These are phyloP conservation scores for Thymelicus sylvestris DNA, from an alignment of 2,888 invertebrate species.

Conservation along the genomic window DNA sequence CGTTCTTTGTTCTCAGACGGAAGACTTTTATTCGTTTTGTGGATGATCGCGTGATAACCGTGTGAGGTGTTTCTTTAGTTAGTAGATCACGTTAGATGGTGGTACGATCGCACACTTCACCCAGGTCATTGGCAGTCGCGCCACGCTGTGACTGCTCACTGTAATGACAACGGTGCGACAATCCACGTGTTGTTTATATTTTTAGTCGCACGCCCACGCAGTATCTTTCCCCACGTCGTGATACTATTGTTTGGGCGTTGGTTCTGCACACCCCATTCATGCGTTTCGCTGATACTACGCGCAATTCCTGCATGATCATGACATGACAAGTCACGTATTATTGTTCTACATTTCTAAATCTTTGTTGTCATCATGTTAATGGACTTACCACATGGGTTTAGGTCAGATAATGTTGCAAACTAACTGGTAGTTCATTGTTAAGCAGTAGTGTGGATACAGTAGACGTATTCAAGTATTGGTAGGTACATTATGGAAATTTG, in stretches of 20 bases:
- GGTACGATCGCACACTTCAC: conserved; percentile 23
- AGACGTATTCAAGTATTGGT: too few species aligned
- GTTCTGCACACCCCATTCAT: conserved; percentile 33
- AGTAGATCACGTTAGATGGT: conserved; percentile 26
- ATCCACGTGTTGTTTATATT: conserved; percentile 83
- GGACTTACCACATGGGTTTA: too few species aligned
- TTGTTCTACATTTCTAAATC: neutral
- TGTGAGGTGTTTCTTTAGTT: conserved; percentile 41
- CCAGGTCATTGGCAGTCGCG: conserved; percentile 37
- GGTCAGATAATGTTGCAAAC: neutral
- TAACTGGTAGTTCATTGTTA: too few species aligned
- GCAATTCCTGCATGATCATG: conserved; percentile 25
- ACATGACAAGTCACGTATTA: conserved; percentile 29
- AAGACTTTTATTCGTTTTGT: conserved; percentile 53
- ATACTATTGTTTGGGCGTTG: conserved; percentile 56
- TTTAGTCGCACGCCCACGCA: conserved; percentile 76
- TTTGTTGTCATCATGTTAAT: conserved; percentile 6
- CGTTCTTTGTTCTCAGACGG: conserved; percentile 77
- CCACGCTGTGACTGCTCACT: conserved; percentile 47
- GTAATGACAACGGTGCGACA: conserved; percentile 41
- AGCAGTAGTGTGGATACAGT: neutral
- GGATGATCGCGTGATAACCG: conserved; percentile 54
- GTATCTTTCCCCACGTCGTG: conserved; percentile 55
- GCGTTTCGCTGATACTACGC: conserved; percentile 25
- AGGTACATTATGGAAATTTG: too few species aligned